Conservation (phyloP, 1,140 invertebrate genomes). For the Euura lappo region DNA sequence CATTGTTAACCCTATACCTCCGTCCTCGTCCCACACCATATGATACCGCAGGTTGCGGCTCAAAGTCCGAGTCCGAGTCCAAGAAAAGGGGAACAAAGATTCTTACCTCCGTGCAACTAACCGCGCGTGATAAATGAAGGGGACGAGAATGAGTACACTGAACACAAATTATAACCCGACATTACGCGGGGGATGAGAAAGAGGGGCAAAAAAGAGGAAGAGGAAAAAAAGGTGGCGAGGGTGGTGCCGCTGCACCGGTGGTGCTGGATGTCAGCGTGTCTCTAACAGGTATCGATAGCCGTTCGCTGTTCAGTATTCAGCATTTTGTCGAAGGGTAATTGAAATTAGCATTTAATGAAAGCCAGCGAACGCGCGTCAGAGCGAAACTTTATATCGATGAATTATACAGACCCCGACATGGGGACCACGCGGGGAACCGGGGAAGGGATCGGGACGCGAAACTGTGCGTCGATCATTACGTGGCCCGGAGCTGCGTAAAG, state of each 20-base stretch:
- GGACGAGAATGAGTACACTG: no score
- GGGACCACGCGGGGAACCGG: neutral
- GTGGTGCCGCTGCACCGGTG: neutral
- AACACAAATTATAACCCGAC: no score
- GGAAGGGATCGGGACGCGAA: no score
- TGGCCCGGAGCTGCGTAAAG: no score
- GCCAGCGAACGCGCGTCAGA: slow-evolving; percentile 18
- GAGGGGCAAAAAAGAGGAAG: no score
- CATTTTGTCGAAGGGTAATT: slow-evolving; percentile 28
- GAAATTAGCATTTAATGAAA: slow-evolving; percentile 33
- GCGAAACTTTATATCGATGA: slow-evolving; percentile 29
- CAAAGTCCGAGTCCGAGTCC: slow-evolving; percentile 30
- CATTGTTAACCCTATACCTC: slow-evolving; percentile 31
- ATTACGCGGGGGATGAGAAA: no score
- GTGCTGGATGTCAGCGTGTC: neutral
- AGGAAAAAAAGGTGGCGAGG: no score
- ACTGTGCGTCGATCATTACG: no score
- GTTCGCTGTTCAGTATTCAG: slow-evolving; percentile 19
- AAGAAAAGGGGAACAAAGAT: slow-evolving; percentile 43
- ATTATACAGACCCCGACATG: slow-evolving; percentile 21
- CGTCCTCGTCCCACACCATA: no score
- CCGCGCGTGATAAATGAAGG: neutral
- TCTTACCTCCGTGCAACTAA: neutral
- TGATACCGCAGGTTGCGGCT: no score
- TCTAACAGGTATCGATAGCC: slow-evolving; percentile 20